These are phyloP conservation scores for Turritopsis rubra DNA, from an alignment of 30 jellyfish, hydroid and myxozoan species.

Conservation along the genomic window DNA sequence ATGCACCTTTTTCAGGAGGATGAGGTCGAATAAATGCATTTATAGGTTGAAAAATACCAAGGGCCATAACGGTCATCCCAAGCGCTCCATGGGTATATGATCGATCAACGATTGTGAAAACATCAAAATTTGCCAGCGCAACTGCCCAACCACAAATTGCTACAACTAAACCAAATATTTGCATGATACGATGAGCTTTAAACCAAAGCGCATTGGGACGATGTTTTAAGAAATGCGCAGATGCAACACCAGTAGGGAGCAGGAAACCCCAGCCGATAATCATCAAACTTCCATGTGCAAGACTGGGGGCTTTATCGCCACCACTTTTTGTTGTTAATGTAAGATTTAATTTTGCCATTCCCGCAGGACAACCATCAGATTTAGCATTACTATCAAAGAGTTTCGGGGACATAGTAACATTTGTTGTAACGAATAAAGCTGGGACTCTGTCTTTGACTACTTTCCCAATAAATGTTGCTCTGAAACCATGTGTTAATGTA, in stretches of 20 bases:
- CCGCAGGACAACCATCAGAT: neutral
- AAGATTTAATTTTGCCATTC: neutral
- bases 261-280: constrained; percentile 6
- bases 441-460: neutral
- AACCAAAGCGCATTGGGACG: constrained; percentile 6
- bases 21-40: constrained; percentile 12
- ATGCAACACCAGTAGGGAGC: constrained; percentile 8
- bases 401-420: neutral
- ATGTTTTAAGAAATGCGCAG: constrained; percentile 3
- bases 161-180: neutral
- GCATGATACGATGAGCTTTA: constrained; percentile 9
- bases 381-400: neutral
- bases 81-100: neutral
- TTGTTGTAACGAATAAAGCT: neutral
- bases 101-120: neutral
- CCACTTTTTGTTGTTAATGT: neutral
- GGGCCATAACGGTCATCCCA: constrained; percentile 3
- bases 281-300: constrained; percentile 19
- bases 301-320: neutral
- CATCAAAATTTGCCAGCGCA: constrained; percentile 4
- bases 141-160: constrained; percentile 12
- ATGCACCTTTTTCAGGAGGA: neutral
- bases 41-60: neutral
- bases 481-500: neutral
- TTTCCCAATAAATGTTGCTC: constrained; percentile 5